These are phyloP conservation scores for Tholera decimalis DNA, from an alignment of 2,888 invertebrate species.

Conservation along the genomic window DNA sequence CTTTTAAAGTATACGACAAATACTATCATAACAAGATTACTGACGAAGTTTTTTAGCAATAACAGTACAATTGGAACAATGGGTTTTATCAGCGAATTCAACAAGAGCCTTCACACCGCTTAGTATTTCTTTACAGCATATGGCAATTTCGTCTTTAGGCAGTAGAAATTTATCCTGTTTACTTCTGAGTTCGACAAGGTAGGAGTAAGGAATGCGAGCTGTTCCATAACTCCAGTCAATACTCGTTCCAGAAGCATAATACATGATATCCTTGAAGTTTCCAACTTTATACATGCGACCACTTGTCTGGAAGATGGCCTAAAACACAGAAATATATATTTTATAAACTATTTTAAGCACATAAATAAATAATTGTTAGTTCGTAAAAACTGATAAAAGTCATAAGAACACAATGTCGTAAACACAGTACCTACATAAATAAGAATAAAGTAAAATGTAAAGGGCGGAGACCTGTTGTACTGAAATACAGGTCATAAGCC, in stretches of 20 bases:
- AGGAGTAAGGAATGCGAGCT: slow-evolving; percentile 85
- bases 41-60: slow-evolving; percentile 62
- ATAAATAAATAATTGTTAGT: too few species aligned
- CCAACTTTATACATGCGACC: slow-evolving; percentile 88
- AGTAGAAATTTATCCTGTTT: slow-evolving; percentile 81
- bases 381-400: too few species aligned
- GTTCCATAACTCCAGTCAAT: slow-evolving; percentile 89
- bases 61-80: slow-evolving; percentile 77
- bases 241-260: slow-evolving; percentile 85
- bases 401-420: too few species aligned
- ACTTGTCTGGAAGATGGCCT: slow-evolving; percentile 85
- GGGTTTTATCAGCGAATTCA: slow-evolving; percentile 79
- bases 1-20: slow-evolving; percentile 5
- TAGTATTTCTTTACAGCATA: slow-evolving; percentile 81
- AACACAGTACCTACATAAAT: too few species aligned
- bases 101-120: slow-evolving; percentile 80
- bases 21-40: too few species aligned
- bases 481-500: too few species aligned
- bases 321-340: slow-evolving; percentile 56
- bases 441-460: too few species aligned
- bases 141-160: slow-evolving; percentile 81
- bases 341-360: too few species aligned
- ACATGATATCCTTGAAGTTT: slow-evolving; percentile 87
- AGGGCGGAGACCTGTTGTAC: too few species aligned
- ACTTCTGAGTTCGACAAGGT: slow-evolving; percentile 84